Percentiles rank a stretch among this genome's conserved stretches.
Evolutionary conservation across 2,888 invertebrate species (phyloP).

Genomic region (Seira ritae): DNA sequence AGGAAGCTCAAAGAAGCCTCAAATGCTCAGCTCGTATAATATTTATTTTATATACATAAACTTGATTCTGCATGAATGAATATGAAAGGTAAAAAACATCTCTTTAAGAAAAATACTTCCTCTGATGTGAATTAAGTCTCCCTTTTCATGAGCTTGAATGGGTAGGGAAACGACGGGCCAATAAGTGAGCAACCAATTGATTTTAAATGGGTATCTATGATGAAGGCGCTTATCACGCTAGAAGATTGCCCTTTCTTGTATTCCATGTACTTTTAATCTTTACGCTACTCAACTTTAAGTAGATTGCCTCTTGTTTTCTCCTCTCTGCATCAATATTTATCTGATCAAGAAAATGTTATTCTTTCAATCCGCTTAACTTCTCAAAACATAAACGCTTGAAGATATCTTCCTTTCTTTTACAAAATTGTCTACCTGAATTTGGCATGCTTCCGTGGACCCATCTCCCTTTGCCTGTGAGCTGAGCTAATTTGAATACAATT

Average conservation of each 20-base stretch:
- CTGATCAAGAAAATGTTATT: conserved; percentile 47
- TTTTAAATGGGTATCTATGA: conserved; percentile 32
- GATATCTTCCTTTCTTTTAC: not conserved
- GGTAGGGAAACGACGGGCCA: not conserved
- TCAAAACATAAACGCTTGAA: conserved; percentile 3
- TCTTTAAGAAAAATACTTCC: conserved; percentile 6
- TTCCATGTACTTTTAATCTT: not conserved
- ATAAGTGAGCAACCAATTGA: conserved; percentile 48
- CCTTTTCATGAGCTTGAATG: not conserved
- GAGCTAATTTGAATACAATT: conserved; percentile 1
- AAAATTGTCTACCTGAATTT: conserved; percentile 23
- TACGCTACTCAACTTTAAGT: conserved; percentile 1
- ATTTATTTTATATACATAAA: no score
- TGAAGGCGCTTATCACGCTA: conserved; percentile 11
- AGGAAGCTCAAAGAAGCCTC: not conserved
- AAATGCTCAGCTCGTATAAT: not conserved
- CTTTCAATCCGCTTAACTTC: conserved; percentile 55
- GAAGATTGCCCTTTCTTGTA: not conserved
- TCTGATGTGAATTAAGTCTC: not conserved
- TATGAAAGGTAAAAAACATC: not conserved
- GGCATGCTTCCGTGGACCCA: conserved; percentile 16
- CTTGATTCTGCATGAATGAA: conserved; percentile 30
- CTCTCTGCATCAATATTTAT: not conserved
- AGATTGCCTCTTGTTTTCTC: conserved; percentile 1
- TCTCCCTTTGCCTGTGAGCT: conserved; percentile 4